phyloP scores from a whole-genome alignment of 2,797 vertebrate genomes.

The Psittacula echo region DNA sequence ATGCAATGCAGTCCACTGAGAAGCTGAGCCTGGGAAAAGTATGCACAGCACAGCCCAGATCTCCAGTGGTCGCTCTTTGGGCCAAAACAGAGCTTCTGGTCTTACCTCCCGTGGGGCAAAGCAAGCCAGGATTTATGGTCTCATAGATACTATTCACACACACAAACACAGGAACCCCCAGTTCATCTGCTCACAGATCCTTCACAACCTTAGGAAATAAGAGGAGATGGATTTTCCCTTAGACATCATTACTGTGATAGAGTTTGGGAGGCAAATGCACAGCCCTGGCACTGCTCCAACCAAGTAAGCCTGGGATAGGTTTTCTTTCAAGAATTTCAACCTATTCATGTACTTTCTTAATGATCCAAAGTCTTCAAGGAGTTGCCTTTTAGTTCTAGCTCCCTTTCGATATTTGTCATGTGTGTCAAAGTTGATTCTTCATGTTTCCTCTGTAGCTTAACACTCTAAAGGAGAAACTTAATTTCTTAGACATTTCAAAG shows the following conservation, averaged over 20 bases:
- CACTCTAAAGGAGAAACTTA: neutral
- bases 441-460: neutral
- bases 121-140: neutral
- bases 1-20: neutral
- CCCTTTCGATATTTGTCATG: constrained; percentile 29
- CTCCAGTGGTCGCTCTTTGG: neutral
- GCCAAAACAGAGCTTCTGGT: neutral
- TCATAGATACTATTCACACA: fast-evolving
- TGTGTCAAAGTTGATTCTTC: constrained; percentile 22
- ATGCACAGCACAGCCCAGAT: neutral
- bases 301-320: constrained; percentile 23
- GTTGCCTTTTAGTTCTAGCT: constrained; percentile 39
- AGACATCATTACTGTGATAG: neutral
- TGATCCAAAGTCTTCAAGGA: constrained; percentile 30
- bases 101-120: neutral
- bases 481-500: neutral
- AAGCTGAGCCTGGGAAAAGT: neutral
- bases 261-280: neutral
- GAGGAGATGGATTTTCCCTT: constrained; percentile 52
- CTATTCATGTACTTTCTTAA: constrained; percentile 48
- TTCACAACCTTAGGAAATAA: constrained; percentile 28
- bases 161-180: neutral
- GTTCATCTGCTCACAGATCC: neutral
- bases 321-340: constrained; percentile 59
- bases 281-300: neutral